Conservation (phyloP, 2,888 invertebrate species). For the Dynastes grantii region DNA sequence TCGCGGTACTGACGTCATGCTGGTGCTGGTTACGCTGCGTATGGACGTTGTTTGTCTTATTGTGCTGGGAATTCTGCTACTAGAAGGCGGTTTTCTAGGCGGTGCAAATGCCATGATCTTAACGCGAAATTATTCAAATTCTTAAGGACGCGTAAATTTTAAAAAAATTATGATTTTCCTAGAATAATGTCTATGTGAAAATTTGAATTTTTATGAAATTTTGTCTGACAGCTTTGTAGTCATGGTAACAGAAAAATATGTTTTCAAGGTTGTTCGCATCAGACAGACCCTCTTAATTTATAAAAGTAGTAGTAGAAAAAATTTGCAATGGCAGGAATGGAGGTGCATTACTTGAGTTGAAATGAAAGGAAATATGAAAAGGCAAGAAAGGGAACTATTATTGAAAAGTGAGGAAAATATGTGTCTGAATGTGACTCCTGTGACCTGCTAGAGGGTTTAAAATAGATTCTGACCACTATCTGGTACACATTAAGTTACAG, state of each 20-base stretch:
- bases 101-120: constrained; percentile 30
- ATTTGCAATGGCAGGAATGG: too few relatives aligned
- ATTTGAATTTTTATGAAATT: constrained; percentile 5
- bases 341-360: too few relatives aligned
- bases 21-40: constrained; percentile 17
- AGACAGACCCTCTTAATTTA: too few relatives aligned
- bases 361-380: too few relatives aligned
- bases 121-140: not conserved
- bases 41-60: constrained; percentile 5
- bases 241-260: not conserved
- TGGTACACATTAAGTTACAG: too few relatives aligned
- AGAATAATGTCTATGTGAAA: constrained; percentile 23
- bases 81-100: constrained; percentile 18
- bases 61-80: not conserved
- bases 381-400: too few relatives aligned
- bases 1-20: constrained; percentile 14
- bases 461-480: too few relatives aligned
- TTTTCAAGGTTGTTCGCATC: too few relatives aligned
- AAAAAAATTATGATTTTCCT: not conserved
- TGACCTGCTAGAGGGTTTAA: too few relatives aligned
- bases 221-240: not conserved
- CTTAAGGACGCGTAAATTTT: constrained; percentile 22
- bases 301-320: too few relatives aligned
- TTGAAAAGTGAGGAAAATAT: too few relatives aligned
- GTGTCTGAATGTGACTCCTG: too few relatives aligned